These are phyloP conservation scores for Alectoris magna DNA, from an alignment of 2,797 vertebrate species.

Conservation along the genomic window DNA sequence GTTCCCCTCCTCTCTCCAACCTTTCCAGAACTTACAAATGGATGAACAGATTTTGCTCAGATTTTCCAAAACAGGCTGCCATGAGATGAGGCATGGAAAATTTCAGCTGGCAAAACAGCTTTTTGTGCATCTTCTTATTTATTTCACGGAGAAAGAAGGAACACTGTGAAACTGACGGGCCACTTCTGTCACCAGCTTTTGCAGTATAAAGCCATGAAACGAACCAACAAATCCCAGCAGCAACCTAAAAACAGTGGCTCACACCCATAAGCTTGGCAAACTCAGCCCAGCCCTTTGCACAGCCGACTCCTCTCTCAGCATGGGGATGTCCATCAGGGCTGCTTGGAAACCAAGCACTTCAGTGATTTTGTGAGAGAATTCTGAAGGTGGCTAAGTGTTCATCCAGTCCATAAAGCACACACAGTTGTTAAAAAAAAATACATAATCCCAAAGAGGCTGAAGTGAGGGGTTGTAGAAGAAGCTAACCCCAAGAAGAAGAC, in stretches of 20 bases:
- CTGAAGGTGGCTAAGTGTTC: neutral
- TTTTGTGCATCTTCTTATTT: slow-evolving; percentile 42
- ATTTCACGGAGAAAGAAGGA: slow-evolving; percentile 29
- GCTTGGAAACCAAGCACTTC: neutral
- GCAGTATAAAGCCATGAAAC: neutral
- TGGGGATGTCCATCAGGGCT: neutral
- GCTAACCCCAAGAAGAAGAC: neutral
- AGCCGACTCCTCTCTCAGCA: neutral
- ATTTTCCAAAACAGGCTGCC: slow-evolving; percentile 66
- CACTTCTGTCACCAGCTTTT: neutral
- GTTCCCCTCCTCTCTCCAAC: slow-evolving; percentile 2
- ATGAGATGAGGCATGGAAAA: slow-evolving; percentile 58
- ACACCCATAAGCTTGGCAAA: neutral
- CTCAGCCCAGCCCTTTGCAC: neutral
- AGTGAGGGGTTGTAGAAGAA: neutral
- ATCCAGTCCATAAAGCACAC: neutral
- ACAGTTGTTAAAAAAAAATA: neutral
- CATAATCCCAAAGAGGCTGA: fast-evolving
- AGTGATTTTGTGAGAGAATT: neutral
- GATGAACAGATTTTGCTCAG: slow-evolving; percentile 65
- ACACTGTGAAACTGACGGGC: neutral
- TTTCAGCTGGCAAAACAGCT: slow-evolving; percentile 45
- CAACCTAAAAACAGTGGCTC: neutral
- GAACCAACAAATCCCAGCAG: neutral
- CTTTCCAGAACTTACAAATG: slow-evolving; percentile 62